A percentile compares a stretch with the other conserved stretches of the same genome.
These are phyloP conservation scores for Pomacea canaliculata DNA, from an alignment of 2,888 invertebrate genomes.

Conservation along the genomic window DNA sequence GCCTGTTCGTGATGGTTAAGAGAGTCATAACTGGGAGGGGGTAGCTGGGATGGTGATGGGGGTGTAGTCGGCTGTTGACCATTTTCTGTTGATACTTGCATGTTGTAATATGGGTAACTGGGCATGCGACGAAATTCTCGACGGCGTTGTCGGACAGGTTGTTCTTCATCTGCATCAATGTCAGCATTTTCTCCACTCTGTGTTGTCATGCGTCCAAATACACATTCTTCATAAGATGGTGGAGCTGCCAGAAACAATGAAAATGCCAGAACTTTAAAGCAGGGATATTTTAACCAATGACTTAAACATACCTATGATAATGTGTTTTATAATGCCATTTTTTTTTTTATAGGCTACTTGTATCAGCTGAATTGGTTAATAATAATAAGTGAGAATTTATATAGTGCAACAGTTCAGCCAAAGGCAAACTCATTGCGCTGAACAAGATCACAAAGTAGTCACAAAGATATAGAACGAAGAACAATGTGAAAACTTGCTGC, in stretches of 20 bases:
- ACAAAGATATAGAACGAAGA: too few species aligned
- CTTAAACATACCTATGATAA: too few species aligned
- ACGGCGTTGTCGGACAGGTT: constrained; percentile 15
- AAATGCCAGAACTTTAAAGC: not conserved
- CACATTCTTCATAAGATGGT: constrained; percentile 42
- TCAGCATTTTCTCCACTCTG: constrained; percentile 23
- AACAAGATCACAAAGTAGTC: too few species aligned
- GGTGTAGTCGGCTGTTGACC: not conserved
- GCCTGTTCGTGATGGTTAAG: constrained; percentile 5
- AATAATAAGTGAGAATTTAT: too few species aligned
- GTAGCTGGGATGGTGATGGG: constrained; percentile 15
- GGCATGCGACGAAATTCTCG: constrained; percentile 32
- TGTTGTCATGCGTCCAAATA: constrained; percentile 37
- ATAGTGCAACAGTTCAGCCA: too few species aligned
- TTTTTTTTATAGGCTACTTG: too few species aligned
- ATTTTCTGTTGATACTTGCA: constrained; percentile 7
- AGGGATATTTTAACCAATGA: too few species aligned
- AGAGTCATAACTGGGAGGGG: constrained; percentile 36
- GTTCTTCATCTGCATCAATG: constrained; percentile 26
- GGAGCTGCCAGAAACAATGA: constrained; percentile 23
- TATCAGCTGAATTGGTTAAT: too few species aligned
- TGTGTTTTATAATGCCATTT: too few species aligned
- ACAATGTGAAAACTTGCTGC: too few species aligned
- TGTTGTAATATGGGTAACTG: constrained; percentile 37
- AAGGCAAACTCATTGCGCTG: too few species aligned